Conservation (phyloP, 2,888 invertebrate genomes). For the Parnassius mnemosyne region DNA sequence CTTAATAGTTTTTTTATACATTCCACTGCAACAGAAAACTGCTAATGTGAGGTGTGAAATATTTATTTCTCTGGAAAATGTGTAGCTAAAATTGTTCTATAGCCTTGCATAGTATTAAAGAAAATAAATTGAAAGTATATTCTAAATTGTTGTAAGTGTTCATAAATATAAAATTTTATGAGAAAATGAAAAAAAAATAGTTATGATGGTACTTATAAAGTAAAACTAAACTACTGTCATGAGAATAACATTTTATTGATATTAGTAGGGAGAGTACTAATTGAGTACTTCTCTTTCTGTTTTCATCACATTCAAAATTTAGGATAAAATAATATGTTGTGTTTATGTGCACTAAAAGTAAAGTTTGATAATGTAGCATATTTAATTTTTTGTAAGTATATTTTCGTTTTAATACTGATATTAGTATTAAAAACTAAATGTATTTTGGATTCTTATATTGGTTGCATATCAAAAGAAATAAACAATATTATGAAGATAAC, state of each 20-base stretch:
- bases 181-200: slow-evolving; percentile 46
- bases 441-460: slow-evolving; percentile 24
- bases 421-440: slow-evolving; percentile 25
- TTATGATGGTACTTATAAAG: slow-evolving; percentile 43
- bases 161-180: slow-evolving; percentile 70
- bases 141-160: slow-evolving; percentile 79
- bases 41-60: slow-evolving; percentile 4
- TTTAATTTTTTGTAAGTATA: too few relatives aligned
- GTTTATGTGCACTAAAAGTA: slow-evolving; percentile 10
- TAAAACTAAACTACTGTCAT: slow-evolving; percentile 46
- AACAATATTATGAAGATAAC: slow-evolving; percentile 29
- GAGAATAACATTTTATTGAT: slow-evolving; percentile 38
- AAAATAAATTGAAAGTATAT: slow-evolving; percentile 48
- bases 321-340: slow-evolving; percentile 33
- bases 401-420: too few relatives aligned
- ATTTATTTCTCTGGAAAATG: slow-evolving; percentile 9
- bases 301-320: slow-evolving; percentile 22
- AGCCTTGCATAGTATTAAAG: slow-evolving; percentile 50
- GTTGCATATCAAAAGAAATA: slow-evolving; percentile 48
- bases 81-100: slow-evolving; percentile 31
- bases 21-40: slow-evolving; percentile 18
- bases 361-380: slow-evolving; percentile 3
- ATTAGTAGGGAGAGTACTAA: slow-evolving; percentile 5
- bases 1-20: slow-evolving; percentile 26
- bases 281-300: slow-evolving; percentile 8